A percentile compares a stretch with the other conserved stretches of the same genome.
Conservation (phyloP, 2,888 invertebrate genomes). For the Nomada goodeniana region DNA sequence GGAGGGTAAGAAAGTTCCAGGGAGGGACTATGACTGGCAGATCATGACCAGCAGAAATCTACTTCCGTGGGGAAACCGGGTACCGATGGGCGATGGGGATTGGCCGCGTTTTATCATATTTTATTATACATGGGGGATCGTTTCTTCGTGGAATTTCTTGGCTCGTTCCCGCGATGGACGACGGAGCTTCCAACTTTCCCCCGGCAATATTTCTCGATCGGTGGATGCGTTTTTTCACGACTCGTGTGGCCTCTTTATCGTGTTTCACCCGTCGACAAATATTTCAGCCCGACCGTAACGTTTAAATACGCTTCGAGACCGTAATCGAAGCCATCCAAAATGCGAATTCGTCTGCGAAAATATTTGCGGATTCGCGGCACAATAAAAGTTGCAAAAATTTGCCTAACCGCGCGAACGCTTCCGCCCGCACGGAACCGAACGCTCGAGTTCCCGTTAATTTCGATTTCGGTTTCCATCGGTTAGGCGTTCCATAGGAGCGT, state of each 20-base stretch:
- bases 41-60: slow-evolving; percentile 44
- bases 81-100: slow-evolving; percentile 72
- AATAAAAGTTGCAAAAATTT: slow-evolving; percentile 18
- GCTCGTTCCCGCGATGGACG: slow-evolving; percentile 42
- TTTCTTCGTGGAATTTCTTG: slow-evolving; percentile 52
- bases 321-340: not conserved
- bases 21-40: slow-evolving; percentile 29
- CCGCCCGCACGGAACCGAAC: not conserved
- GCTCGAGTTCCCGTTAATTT: slow-evolving; percentile 23
- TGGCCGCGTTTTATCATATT: slow-evolving; percentile 78
- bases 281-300: not conserved
- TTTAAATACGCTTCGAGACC: not conserved
- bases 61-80: slow-evolving; percentile 65
- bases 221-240: slow-evolving; percentile 3
- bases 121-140: slow-evolving; percentile 77
- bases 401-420: not conserved
- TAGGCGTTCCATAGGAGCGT: slow-evolving; percentile 2
- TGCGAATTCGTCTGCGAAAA: not conserved
- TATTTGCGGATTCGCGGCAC: slow-evolving; percentile 5
- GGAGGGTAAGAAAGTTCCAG: not conserved
- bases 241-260: not conserved
- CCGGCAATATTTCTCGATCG: slow-evolving; percentile 36
- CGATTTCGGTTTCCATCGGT: slow-evolving; percentile 5
- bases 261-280: not conserved
- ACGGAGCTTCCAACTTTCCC: slow-evolving; percentile 53